These are phyloP conservation scores for Momotus momota DNA, from an alignment of 2,797 vertebrate species.

Conservation along the genomic window DNA sequence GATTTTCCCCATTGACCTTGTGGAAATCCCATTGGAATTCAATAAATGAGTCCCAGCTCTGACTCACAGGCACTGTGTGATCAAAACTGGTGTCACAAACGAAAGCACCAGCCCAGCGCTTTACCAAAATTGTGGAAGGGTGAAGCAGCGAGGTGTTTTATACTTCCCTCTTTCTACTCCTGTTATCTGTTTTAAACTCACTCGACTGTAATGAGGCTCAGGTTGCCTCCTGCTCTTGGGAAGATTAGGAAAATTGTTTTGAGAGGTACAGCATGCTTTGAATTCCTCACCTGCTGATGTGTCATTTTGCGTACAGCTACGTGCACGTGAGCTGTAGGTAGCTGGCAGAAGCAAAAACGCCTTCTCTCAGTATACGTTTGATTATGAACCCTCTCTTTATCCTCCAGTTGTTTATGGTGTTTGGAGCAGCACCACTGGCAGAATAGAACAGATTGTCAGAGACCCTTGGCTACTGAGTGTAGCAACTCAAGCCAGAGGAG, in stretches of 20 bases:
- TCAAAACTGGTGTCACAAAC: background rate
- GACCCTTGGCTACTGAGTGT: background rate
- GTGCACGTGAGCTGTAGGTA: background rate
- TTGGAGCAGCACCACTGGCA: background rate
- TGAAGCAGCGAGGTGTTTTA: background rate
- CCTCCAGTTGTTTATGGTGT: background rate
- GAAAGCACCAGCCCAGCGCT: background rate
- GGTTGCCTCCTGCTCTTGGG: background rate
- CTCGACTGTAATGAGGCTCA: background rate
- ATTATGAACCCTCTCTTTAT: background rate
- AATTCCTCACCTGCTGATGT: background rate
- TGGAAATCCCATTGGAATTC: background rate
- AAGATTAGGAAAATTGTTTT: background rate
- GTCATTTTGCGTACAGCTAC: background rate
- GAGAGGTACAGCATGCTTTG: background rate
- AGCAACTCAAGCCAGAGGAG: background rate
- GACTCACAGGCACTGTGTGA: background rate
- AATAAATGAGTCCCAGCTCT: accelerated
- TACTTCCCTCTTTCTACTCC: background rate
- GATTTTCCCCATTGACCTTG: background rate
- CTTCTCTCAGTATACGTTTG: background rate
- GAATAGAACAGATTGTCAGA: background rate
- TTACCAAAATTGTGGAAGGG: background rate
- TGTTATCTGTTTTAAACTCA: background rate
- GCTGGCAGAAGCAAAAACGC: background rate